Base-by-base conservation (phyloP, 2,888 invertebrate species). In the Drosophila paranaensis region DNA sequence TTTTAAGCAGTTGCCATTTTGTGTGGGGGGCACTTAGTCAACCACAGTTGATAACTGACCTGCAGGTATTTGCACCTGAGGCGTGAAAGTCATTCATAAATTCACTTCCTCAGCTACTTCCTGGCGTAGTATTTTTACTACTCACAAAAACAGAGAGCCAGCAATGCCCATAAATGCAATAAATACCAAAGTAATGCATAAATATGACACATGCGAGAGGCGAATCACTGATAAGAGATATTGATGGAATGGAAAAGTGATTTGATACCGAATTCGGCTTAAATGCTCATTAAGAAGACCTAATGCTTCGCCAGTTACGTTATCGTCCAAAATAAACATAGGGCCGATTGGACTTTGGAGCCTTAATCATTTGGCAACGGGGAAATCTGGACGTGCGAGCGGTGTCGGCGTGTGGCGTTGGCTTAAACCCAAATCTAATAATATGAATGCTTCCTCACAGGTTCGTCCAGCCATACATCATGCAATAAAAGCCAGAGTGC, bases 341-440 rank as follows among this genome's bases (percentile, higher is more conserved):
- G 67, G 60, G 60, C 53, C 46, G 30, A 30, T 6, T 73, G 77
- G 71, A 86, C 86, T 86, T 89, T 89, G 86, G 67, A 89, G 54
- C 46, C 74, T 86, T 88, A 81, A 66, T 86, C 90, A 86, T 77
- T 64, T 64, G 48, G 43, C 20, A 53, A 50, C 35, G 63, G 46
- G 60, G 37, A 25, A 42, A 53, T 43, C 62, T n/a, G 25, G 30
- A 33, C 40, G 14, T 50, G 37, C 62, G 37, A 56, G 46, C 25
- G 46, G 46, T 30, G 46, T 48, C 27, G 62, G 79, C 74, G 64
- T 71, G 57, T 51, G 67, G 62, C 45, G 25, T 39, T 33, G 56
- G 50, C 53, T 63, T 39, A 60, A 45, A 30, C n/a, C 9, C 6
- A 51, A 54, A 54, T 20, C 16, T 40, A 33, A 42, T 55, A 54